phyloP scores from a whole-genome alignment of 2,888 invertebrate genomes.

The Dusona sp. region DNA sequence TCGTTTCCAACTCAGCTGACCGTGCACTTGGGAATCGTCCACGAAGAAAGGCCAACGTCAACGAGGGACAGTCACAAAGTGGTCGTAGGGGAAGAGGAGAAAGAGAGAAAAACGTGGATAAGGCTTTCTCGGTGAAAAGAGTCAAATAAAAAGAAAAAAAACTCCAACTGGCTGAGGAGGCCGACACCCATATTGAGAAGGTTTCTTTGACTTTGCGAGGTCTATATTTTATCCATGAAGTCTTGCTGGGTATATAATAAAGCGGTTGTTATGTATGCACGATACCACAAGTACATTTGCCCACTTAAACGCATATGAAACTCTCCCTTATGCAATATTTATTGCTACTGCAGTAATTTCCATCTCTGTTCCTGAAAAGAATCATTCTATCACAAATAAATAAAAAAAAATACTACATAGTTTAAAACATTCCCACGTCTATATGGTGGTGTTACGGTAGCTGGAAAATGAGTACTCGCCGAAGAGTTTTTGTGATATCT shows the following conservation, averaged over 20 bases:
- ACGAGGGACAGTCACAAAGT: conserved; percentile 40
- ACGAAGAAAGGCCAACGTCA: conserved; percentile 39
- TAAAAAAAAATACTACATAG: not conserved
- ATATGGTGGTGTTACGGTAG: not conserved
- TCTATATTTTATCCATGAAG: conserved; percentile 68
- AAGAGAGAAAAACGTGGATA: conserved; percentile 28
- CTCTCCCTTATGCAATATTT: conserved; percentile 44
- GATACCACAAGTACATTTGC: conserved; percentile 42
- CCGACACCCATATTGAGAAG: conserved; percentile 67
- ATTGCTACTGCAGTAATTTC: conserved; percentile 37
- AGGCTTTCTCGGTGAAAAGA: conserved; percentile 59
- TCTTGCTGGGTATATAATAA: conserved; percentile 52
- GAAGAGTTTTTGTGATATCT: conserved; percentile 2
- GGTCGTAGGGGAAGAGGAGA: not conserved
- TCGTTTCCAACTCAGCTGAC: conserved; percentile 51
- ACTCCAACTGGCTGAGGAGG: conserved; percentile 51
- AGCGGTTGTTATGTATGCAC: conserved; percentile 43
- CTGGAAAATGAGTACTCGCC: conserved; percentile 21
- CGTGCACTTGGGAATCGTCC: conserved; percentile 54
- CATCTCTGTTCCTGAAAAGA: conserved; percentile 13
- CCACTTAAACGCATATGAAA: conserved; percentile 3
- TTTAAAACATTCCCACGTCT: not conserved
- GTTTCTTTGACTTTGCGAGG: conserved; percentile 59
- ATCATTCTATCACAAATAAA: not conserved
- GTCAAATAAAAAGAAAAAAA: conserved; percentile 18